phyloP scores from a whole-genome alignment of 2,888 invertebrate species.

The Chromoteleia sp. region DNA sequence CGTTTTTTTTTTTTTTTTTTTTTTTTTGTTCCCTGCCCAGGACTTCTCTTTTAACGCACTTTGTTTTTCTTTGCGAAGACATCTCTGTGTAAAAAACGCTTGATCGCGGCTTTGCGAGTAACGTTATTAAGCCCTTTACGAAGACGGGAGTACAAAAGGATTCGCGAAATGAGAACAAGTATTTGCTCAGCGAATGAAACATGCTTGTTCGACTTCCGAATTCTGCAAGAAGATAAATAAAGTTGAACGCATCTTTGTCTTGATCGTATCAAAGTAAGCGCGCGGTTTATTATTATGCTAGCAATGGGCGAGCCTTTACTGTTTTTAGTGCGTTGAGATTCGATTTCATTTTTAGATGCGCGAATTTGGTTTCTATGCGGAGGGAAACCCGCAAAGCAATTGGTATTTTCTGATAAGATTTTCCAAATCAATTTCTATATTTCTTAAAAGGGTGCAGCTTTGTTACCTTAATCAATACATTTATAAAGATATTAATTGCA shows the following conservation, averaged over 20 bases:
- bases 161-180: constrained; percentile 59
- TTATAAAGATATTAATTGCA: no score
- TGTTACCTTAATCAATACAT: no score
- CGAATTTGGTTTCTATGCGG: neutral
- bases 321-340: constrained; percentile 13
- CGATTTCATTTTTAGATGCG: constrained; percentile 19
- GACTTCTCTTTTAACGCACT: constrained; percentile 30
- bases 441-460: no score
- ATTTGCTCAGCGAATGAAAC: constrained; percentile 64
- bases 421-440: neutral
- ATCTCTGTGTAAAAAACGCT: constrained; percentile 76
- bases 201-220: constrained; percentile 66
- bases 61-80: constrained; percentile 61
- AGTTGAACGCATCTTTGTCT: constrained; percentile 52
- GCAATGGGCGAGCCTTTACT: neutral
- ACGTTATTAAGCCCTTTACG: constrained; percentile 82
- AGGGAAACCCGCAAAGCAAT: constrained; percentile 29
- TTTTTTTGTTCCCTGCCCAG: constrained; percentile 21
- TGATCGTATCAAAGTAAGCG: constrained; percentile 41
- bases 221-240: constrained; percentile 55
- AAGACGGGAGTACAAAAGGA: constrained; percentile 57
- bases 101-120: constrained; percentile 79
- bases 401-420: constrained; percentile 16
- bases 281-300: constrained; percentile 47
- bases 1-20: constrained; percentile 24